Evolutionary conservation across 2,113 vertebrate genomes (phyloP), one percentile per base, ranked within the genome.

Genomic region (Odontophorus gujanensis): DNA sequence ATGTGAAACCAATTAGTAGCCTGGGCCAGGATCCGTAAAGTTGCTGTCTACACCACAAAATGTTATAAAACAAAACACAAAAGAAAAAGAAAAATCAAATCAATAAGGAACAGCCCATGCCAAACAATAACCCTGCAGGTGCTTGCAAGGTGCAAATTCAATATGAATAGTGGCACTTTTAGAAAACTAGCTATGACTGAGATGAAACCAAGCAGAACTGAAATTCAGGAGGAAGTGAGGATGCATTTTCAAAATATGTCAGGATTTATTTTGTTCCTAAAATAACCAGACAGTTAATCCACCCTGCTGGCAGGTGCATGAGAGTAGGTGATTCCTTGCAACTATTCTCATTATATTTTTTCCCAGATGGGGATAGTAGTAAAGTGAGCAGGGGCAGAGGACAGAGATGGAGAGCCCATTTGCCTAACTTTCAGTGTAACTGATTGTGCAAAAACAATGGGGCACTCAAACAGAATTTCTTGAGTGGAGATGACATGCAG

Each of bases 251-350:
- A 92, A 95, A 95, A 94, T 90, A 90, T 16, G 94, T 95, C 95
- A 94, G 85, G 92, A 92, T 95, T 95, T 97, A 95, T 95, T 95
- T 90, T 57, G 48, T 50, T 92, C 76, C 69, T 93, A 88, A 95
- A 96, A 91, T 81, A 81, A 93, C 24, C 85, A 91, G 94, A 95
- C 92, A 95, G 95, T 86, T 95, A 96, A 96, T 96, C 92, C 87
- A 78, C 90, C 76, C 93, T 8, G 92, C 42, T 78, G 90, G 95
- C 96, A 97, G 94, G 90, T 95, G 94, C 76, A 50, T 50, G 87
- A 94, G 91, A 91, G 87, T 53, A 79, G 94, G 93, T 10, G 87
- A 95, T 95, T 92, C 95, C 88, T 95, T 84, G 77, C 85, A 90
- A 88, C 90, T 88, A 59, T 91, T 95, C 90, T 95, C 94, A 94